phyloP scores from a whole-genome alignment of 2,888 invertebrate genomes.

The Drosophila recens region DNA sequence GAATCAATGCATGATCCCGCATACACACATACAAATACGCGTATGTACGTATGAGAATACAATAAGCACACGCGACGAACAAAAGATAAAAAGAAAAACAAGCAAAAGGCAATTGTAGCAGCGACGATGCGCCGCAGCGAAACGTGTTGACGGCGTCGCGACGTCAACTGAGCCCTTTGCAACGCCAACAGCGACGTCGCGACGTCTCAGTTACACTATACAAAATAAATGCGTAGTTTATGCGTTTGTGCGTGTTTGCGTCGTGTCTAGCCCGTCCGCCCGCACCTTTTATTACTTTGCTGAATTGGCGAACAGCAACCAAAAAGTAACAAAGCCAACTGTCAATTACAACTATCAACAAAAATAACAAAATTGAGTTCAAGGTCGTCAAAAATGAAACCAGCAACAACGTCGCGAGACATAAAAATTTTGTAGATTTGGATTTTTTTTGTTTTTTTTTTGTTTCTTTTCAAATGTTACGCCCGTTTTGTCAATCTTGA shows the following conservation, averaged over 20 bases:
- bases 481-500: slow-evolving; percentile 39
- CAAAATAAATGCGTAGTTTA: slow-evolving; percentile 68
- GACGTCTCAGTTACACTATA: slow-evolving; percentile 36
- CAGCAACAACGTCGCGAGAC: slow-evolving; percentile 44
- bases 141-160: slow-evolving; percentile 26
- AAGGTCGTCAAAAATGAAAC: slow-evolving; percentile 78
- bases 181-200: slow-evolving; percentile 18
- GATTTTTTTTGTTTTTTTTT: slow-evolving; percentile 15
- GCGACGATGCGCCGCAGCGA: slow-evolving; percentile 17
- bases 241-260: slow-evolving; percentile 17
- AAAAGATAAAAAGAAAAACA: slow-evolving; percentile 57
- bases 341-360: slow-evolving; percentile 36
- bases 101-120: slow-evolving; percentile 27
- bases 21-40: slow-evolving; percentile 17
- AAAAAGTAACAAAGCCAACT: slow-evolving; percentile 25
- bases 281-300: slow-evolving; percentile 4
- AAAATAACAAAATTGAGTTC: slow-evolving; percentile 73
- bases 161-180: slow-evolving; percentile 26
- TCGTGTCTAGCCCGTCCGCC: neutral
- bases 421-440: slow-evolving; percentile 59
- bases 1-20: slow-evolving; percentile 57
- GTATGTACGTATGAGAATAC: slow-evolving; percentile 39
- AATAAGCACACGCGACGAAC: slow-evolving; percentile 61
- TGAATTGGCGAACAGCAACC: slow-evolving; percentile 32
- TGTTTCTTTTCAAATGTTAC: slow-evolving; percentile 12